These are phyloP conservation scores for Horisme vitalbata DNA, from an alignment of 2,888 invertebrate species.

Conservation along the genomic window DNA sequence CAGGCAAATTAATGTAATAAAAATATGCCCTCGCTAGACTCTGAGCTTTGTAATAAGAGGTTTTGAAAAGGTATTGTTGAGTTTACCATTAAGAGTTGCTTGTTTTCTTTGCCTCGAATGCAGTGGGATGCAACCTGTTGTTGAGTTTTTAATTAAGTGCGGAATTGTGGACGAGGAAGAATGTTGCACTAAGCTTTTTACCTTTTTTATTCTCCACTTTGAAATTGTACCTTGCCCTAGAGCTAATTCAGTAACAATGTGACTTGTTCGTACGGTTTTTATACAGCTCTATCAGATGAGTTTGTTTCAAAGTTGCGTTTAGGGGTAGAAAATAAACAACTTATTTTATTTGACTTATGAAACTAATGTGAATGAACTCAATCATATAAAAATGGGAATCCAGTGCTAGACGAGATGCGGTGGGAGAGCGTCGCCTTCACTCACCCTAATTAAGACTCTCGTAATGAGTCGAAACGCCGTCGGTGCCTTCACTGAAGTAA, in stretches of 20 bases:
- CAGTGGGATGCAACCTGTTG: slow-evolving; percentile 68
- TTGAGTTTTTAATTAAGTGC: slow-evolving; percentile 75
- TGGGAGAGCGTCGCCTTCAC: too few relatives aligned
- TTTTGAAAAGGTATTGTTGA: slow-evolving; percentile 32
- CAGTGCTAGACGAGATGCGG: too few relatives aligned
- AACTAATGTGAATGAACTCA: too few relatives aligned
- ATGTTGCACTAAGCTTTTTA: slow-evolving; percentile 47
- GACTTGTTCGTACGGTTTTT: slow-evolving; percentile 2
- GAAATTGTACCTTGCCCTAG: slow-evolving; percentile 49
- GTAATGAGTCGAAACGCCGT: too few relatives aligned
- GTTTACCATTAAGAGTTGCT: slow-evolving; percentile 28
- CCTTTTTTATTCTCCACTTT: slow-evolving; percentile 37
- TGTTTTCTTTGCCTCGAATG: slow-evolving; percentile 37
- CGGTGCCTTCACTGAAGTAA: too few relatives aligned
- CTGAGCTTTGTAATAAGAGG: slow-evolving; percentile 21
- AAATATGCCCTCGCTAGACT: slow-evolving; percentile 14
- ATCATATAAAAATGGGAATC: too few relatives aligned
- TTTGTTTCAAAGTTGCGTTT: too few relatives aligned
- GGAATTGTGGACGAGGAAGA: slow-evolving; percentile 37
- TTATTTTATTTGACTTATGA: too few relatives aligned
- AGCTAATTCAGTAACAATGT: slow-evolving; percentile 24
- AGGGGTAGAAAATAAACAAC: too few relatives aligned
- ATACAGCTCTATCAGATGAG: background rate
- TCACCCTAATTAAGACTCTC: too few relatives aligned
- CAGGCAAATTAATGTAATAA: slow-evolving; percentile 13